A percentile compares a stretch with the other conserved stretches of the same genome.
These are phyloP conservation scores for Ormyrus pomaceus DNA, from an alignment of 2,888 invertebrate species.

Conservation along the genomic window DNA sequence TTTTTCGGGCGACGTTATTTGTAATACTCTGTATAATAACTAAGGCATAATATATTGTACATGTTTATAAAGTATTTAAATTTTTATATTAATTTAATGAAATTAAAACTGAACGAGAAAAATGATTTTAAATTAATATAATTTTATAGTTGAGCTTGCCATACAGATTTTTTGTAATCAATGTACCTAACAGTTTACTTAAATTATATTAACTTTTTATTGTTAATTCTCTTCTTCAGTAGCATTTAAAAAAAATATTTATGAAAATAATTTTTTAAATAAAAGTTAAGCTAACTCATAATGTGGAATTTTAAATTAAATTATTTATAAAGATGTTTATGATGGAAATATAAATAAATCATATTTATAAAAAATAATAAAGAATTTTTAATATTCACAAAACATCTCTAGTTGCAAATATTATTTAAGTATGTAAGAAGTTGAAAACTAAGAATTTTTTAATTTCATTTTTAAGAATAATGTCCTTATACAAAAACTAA, in stretches of 20 bases:
- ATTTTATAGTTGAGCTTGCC: neutral
- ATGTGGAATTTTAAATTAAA: neutral
- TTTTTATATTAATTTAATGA: constrained; percentile 33
- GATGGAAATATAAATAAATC: too few relatives aligned
- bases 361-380: too few relatives aligned
- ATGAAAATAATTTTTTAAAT: neutral
- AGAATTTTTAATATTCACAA: too few relatives aligned
- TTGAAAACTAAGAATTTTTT: too few relatives aligned
- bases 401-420: too few relatives aligned
- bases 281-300: neutral
- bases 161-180: neutral
- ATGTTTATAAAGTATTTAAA: constrained; percentile 43
- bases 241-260: neutral
- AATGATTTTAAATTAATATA: constrained; percentile 8
- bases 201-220: neutral
- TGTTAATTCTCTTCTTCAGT: neutral
- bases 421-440: too few relatives aligned
- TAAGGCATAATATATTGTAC: constrained; percentile 53
- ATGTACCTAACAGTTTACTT: neutral
- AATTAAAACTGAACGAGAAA: neutral
- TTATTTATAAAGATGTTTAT: too few relatives aligned
- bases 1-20: constrained; percentile 46
- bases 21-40: constrained; percentile 54
- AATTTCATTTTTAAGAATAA: too few relatives aligned
- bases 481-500: too few relatives aligned